Evolutionary conservation across 2,888 invertebrate species (phyloP).

Genomic region (Palloptera scutellata): DNA sequence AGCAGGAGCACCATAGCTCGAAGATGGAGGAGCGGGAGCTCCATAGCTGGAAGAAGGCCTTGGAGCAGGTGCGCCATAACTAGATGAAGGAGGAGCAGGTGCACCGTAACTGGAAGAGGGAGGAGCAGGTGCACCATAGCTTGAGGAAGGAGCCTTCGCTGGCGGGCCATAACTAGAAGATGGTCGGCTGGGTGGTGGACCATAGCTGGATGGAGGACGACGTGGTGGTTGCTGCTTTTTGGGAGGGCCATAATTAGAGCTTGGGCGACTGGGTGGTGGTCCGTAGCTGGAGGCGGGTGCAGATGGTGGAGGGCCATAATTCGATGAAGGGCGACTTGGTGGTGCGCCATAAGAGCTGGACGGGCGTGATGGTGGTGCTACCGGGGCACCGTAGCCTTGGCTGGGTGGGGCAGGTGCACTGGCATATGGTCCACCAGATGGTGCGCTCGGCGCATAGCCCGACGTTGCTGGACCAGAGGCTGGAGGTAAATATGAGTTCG

Average conservation of each 20-base stretch:
- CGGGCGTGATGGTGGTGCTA: constrained; percentile 53
- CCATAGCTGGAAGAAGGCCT: constrained; percentile 50
- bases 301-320: constrained; percentile 57
- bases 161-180: constrained; percentile 55
- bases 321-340: constrained; percentile 36
- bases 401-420: constrained; percentile 46
- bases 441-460: constrained; percentile 63
- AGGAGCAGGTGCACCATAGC: constrained; percentile 55
- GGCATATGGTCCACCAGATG: constrained; percentile 44
- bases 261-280: constrained; percentile 53
- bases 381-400: constrained; percentile 45
- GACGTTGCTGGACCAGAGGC: constrained; percentile 62
- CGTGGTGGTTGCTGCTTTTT: constrained; percentile 61
- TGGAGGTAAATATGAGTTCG: constrained; percentile 69
- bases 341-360: constrained; percentile 60
- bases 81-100: constrained; percentile 35
- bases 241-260: constrained; percentile 51
- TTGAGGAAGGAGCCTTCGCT: constrained; percentile 49
- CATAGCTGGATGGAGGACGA: constrained; percentile 46
- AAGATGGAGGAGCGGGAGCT: constrained; percentile 57
- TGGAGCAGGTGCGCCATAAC: constrained; percentile 53
- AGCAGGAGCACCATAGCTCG: constrained; percentile 57
- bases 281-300: constrained; percentile 42
- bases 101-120: constrained; percentile 63
- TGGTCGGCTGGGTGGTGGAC: constrained; percentile 48